These are phyloP conservation scores for Papilio polyxenes DNA, from an alignment of 1,140 invertebrate species.

Conservation along the genomic window DNA sequence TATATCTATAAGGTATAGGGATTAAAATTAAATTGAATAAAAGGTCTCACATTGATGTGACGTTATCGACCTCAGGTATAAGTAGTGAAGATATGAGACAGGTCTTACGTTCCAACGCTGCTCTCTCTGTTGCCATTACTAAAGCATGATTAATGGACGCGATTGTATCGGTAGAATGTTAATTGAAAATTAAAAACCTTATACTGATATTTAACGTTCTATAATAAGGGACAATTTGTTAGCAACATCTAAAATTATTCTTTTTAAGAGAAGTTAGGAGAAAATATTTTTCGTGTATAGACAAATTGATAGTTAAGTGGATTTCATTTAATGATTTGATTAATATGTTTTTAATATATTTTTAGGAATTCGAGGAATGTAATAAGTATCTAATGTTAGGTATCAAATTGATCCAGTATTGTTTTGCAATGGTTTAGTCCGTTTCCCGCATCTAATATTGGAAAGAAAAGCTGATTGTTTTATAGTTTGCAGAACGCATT, in stretches of 20 bases:
- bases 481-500: too few species aligned
- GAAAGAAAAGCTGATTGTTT: too few species aligned
- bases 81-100: slow-evolving; percentile 43
- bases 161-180: slow-evolving; percentile 61
- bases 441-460: too few species aligned
- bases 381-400: background rate
- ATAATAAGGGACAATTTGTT: slow-evolving; percentile 42
- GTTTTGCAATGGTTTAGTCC: too few species aligned
- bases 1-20: slow-evolving; percentile 25
- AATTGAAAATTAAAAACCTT: slow-evolving; percentile 57
- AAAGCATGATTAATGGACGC: slow-evolving; percentile 62
- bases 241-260: slow-evolving; percentile 26
- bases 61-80: slow-evolving; percentile 35
- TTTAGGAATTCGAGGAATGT: background rate
- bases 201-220: slow-evolving; percentile 10
- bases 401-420: too few species aligned
- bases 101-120: slow-evolving; percentile 51
- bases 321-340: background rate
- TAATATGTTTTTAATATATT: background rate
- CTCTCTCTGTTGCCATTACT: slow-evolving; percentile 62
- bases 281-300: background rate
- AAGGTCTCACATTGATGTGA: slow-evolving; percentile 24
- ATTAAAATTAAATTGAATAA: slow-evolving; percentile 35
- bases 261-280: slow-evolving; percentile 27
- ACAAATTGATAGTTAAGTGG: background rate